Base-by-base conservation (phyloP, 2,797 vertebrate genomes). In the Todus mexicanus region DNA sequence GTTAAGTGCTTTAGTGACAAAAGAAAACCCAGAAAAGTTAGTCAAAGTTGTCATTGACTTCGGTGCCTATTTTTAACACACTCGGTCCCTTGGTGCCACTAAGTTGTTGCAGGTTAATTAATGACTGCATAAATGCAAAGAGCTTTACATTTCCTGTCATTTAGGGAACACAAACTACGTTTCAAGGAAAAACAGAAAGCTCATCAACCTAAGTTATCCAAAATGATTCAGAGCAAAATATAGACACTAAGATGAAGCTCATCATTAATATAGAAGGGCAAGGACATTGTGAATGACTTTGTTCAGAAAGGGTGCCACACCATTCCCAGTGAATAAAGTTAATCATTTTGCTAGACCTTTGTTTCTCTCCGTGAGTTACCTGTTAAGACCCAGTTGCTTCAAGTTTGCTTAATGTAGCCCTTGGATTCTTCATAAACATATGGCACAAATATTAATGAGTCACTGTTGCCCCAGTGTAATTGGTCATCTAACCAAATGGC, bases 401-500 rank as follows among this genome's bases (percentile, higher is more conserved):
- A 93, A 86, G 65, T 94, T 89, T 90, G 60, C 38, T 93, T 95
- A 93, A 91, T 94, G 70, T 79, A 93, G 82, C 48, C 66, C 74
- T 95, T 92, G 79, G 83, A 93, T 79, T 84, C 93, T 90, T 95
- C 93, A 96, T 96, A 96, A 96, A 92, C 79, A 93, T 95, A 96
- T 94, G 93, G 92, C 45, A 91, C 87, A 95, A 81, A 91, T 96
- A 96, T 95, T 96, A 96, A 96, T 95, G 92, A 95, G 71, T 54
- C 85, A 84, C 64, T 88, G 42, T 92, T 95, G 92, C 84, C 91
- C 90, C 93, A 84, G 0, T 79, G 92, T 92, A 95, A 95, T 96
- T 96, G 94, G 94, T 96, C 94, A 95, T 92, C 77, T 95, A 94
- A 96, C 96, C 93, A 96, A 96, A 96, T 94, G 88, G 60, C 90